A percentile compares a stretch with the other conserved stretches of the same genome.
phyloP scores from a whole-genome alignment of 2,113 vertebrate species.

The Ondatra zibethicus region DNA sequence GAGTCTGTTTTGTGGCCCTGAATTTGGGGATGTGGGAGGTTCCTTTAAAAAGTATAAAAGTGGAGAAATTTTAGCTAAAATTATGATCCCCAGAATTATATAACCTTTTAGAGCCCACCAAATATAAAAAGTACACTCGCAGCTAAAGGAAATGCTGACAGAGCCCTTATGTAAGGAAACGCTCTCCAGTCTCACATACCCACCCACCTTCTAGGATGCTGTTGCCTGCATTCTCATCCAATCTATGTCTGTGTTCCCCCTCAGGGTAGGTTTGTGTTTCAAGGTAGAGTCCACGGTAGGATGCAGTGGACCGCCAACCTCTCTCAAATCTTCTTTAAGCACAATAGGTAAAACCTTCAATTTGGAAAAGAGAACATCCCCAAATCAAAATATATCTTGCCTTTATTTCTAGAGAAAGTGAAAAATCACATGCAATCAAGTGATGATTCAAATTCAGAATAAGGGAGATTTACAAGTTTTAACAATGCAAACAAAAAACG shows the following conservation, averaged over 20 bases:
- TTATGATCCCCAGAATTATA: not conserved
- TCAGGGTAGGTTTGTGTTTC: constrained; percentile 28
- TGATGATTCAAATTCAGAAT: constrained; percentile 44
- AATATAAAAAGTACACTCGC: constrained; percentile 24
- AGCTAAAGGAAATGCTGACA: constrained; percentile 20
- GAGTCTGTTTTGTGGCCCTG: not conserved
- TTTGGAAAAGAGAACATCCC: not conserved
- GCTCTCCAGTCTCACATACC: not conserved
- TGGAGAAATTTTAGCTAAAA: not conserved
- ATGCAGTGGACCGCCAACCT: not conserved
- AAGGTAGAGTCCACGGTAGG: not conserved
- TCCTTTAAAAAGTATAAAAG: not conserved
- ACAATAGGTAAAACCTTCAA: constrained; percentile 12
- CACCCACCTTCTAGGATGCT: not conserved
- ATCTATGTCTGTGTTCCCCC: not conserved
- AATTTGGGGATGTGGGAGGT: not conserved
- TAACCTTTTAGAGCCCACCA: not conserved
- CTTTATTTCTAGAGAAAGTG: constrained; percentile 33
- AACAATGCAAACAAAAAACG: constrained; percentile 45
- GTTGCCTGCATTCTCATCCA: not conserved
- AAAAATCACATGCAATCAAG: constrained; percentile 7
- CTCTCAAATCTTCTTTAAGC: constrained; percentile 33
- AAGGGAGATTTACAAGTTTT: constrained; percentile 46
- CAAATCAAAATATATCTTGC: constrained; percentile 2
- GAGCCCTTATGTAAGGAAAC: not conserved